Base-by-base conservation (phyloP, 2,113 vertebrate genomes). In the Gallinago undulata region DNA sequence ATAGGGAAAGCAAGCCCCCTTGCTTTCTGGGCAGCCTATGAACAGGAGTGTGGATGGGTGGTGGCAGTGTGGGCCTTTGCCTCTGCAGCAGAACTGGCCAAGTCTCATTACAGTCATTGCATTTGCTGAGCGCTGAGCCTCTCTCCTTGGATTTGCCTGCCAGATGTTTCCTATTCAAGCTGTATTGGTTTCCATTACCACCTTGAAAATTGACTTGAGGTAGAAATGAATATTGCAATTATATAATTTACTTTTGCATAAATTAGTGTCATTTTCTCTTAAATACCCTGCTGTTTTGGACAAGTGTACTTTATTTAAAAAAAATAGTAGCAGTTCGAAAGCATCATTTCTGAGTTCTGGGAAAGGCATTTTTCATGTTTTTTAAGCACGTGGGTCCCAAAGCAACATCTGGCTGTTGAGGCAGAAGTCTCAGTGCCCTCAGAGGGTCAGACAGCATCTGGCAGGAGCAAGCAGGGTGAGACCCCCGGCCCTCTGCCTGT, bases 161-260 rank as follows among this genome's bases (percentile, higher is more conserved):
- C 91, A 97, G 90, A 80, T 95, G 70, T 96, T 97, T 94, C 75
- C 84, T 50, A 56, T 80, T 91, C 93, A 91, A 83, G 66, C 48
- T 41, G 10, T 81, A 66, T 27, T 91, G 82, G 39, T 92, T 97
- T 95, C 89, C 31, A 47, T 93, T 96, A 72, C 72, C 80, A 89
- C 90, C 89, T 75, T 84, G 87, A 92, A 97, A 97, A 97, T 43
- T 84, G 77, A 91, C 60, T 95, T 80, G 69, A 94, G 93, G 81
- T 97, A 35, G 78, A 97, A 96, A 95, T 87, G 56, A 95, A 87
- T 96, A 84, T 70, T 91, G 19, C 93, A 96, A 80, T 97, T 96
- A 84, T 57, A 57, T 82, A 10, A 84, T 87, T 96, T 92, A 85
- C 31, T 80, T 84, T 16, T 91, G 89, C 62, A 87, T 84, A 90